These are phyloP conservation scores for Pedetes capensis DNA, from an alignment of 2,113 vertebrate genomes.

Conservation along the genomic window DNA sequence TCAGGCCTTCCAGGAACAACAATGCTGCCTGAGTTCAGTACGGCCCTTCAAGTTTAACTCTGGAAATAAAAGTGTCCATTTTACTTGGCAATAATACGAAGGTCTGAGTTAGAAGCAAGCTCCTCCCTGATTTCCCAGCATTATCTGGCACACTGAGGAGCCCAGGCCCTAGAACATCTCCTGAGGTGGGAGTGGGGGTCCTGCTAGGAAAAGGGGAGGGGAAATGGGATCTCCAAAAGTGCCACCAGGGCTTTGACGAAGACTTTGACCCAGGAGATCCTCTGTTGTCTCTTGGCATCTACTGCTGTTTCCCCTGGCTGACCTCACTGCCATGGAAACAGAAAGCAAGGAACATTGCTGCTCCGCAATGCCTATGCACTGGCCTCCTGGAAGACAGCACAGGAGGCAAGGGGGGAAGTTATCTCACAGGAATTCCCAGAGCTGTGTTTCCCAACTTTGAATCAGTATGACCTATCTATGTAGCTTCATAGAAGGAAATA, in stretches of 20 bases:
- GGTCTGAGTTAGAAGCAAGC: not conserved
- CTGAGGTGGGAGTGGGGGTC: not conserved
- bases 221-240: not conserved
- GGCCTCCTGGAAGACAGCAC: not conserved
- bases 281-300: not conserved
- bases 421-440: not conserved
- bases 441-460: not conserved
- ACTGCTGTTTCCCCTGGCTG: not conserved
- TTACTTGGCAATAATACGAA: not conserved
- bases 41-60: not conserved
- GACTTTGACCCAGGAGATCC: not conserved
- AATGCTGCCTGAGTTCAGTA: not conserved
- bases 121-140: not conserved
- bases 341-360: not conserved
- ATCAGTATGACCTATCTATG: not conserved
- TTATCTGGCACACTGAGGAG: not conserved
- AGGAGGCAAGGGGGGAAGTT: not conserved
- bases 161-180: not conserved
- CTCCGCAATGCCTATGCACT: not conserved
- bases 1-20: not conserved
- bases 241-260: not conserved
- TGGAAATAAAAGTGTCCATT: not conserved
- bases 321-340: conserved; percentile 35
- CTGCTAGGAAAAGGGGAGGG: not conserved
- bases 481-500: not conserved